Base-by-base conservation (phyloP, 1,140 invertebrate species). In the Drosophila busckii region DNA sequence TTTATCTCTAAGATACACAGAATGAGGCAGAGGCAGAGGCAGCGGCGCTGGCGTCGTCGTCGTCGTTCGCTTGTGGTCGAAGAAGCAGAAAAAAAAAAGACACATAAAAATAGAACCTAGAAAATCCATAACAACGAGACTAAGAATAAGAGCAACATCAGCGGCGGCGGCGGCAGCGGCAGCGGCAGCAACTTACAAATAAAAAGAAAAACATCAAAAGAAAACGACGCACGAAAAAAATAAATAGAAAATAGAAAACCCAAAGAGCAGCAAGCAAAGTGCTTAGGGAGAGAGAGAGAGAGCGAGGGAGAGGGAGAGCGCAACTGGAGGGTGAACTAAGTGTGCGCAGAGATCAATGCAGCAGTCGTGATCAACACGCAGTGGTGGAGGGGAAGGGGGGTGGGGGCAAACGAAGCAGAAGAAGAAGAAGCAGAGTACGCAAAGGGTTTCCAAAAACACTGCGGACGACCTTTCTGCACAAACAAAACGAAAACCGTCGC, bases 61-160 rank as follows among this genome's bases (percentile, higher is more conserved):
- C n/a, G n/a, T 41, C 38, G 63, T 54, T 63, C 63, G 70, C 69
- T 73, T 73, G 70, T 73, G 69, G 69, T 71, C 64, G 41, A 26
- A 32, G 28, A 50, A 41, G 41, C n/a, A 20, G 50, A 19, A 23
- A 17, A 50, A 46, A 40, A 66, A 55, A 52, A 50, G 54, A 66
- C 53, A 53, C 55, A 80, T 61, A 82, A 70, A 84, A 83, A 83
- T 78, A 80, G 80, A 80, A 78, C 78, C 48, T 53, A 66, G 69
- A 59, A 80, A 60, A 75, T 65, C 44, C 62, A 73, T 23, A 54
- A 31, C 50, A 50, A 63, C 45, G 20, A 48, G n/a, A 29, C 23
- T n/a, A 17, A 19, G 10, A 50, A 23, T 41, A 31, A 44, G 12
- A 35, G 40, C 12, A 59, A 19, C 53, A 58, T 12, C 23, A 40